Evolutionary conservation across 2,888 invertebrate genomes (phyloP).

Genomic region (Drosophila mettleri): DNA sequence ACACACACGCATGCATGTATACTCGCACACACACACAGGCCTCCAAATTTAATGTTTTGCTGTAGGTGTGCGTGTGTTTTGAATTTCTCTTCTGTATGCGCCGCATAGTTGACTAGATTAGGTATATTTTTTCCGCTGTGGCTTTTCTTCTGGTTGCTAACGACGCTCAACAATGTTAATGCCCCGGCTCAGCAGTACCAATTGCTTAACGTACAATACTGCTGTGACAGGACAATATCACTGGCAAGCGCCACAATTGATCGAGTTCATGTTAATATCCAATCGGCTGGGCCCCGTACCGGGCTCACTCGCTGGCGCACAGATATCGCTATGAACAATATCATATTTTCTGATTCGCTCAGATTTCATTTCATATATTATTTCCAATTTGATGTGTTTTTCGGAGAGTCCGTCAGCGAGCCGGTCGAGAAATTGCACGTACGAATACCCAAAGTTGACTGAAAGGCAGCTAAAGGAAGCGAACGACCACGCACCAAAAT

Average conservation of each 20-base stretch:
- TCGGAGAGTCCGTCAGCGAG: slow-evolving; percentile 58
- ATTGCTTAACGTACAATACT: slow-evolving; percentile 89
- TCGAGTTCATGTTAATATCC: slow-evolving; percentile 8
- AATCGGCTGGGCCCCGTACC: not conserved
- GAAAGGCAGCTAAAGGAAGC: slow-evolving; percentile 81
- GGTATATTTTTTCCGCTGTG: not conserved
- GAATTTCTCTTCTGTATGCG: slow-evolving; percentile 28
- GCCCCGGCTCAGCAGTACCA: slow-evolving; percentile 97
- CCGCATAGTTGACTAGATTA: slow-evolving; percentile 35
- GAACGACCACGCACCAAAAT: slow-evolving; percentile 49
- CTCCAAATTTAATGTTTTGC: slow-evolving; percentile 17
- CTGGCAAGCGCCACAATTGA: slow-evolving; percentile 87
- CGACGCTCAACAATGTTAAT: slow-evolving; percentile 88
- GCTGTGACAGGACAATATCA: slow-evolving; percentile 99
- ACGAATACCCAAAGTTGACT: slow-evolving; percentile 85
- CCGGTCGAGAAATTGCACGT: slow-evolving; percentile 83
- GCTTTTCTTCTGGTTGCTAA: slow-evolving; percentile 53
- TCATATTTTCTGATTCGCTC: not conserved
- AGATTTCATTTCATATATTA: slow-evolving; percentile 2
- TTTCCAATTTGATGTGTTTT: not conserved
- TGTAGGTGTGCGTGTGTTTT: slow-evolving; percentile 28
- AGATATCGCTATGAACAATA: not conserved
- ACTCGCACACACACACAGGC: slow-evolving; percentile 13
- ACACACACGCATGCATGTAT: slow-evolving; percentile 42
- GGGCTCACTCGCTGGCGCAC: not conserved